A percentile compares a stretch with the other conserved stretches of the same genome.
phyloP scores from a whole-genome alignment of 1,140 invertebrate genomes.

The Cyclina sinensis region DNA sequence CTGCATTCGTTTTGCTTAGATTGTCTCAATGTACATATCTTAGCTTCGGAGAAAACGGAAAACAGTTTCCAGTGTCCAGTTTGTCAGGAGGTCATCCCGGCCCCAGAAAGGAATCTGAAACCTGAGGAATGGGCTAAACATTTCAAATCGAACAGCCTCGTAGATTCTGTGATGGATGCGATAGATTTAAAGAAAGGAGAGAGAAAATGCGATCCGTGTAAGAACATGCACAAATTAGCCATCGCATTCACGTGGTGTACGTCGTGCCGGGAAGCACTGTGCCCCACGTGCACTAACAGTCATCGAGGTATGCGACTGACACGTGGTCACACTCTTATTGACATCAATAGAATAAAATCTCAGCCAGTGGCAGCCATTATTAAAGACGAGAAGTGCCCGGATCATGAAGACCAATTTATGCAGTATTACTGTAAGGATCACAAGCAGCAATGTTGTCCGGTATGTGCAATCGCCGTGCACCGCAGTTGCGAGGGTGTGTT shows the following conservation, averaged over 20 bases:
- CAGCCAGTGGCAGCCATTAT: slow-evolving; percentile 46
- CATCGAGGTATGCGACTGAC: slow-evolving; percentile 62
- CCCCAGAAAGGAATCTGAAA: slow-evolving; percentile 7
- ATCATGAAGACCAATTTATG: slow-evolving; percentile 49
- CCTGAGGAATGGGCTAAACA: slow-evolving; percentile 59
- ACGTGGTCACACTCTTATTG: slow-evolving; percentile 41
- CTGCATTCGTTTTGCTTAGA: slow-evolving; percentile 49
- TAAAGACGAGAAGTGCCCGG: slow-evolving; percentile 51
- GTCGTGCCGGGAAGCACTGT: slow-evolving; percentile 59
- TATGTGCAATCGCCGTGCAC: slow-evolving; percentile 48
- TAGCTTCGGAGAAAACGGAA: background rate
- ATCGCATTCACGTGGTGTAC: slow-evolving; percentile 53
- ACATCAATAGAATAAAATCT: slow-evolving; percentile 37
- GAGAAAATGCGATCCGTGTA: slow-evolving; percentile 58
- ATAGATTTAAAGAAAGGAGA: slow-evolving; percentile 44
- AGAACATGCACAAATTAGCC: slow-evolving; percentile 14
- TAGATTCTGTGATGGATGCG: slow-evolving; percentile 37
- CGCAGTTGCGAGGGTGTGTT: slow-evolving; percentile 53
- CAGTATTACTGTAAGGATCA: slow-evolving; percentile 54
- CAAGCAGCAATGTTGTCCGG: slow-evolving; percentile 42
- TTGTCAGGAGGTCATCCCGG: slow-evolving; percentile 7
- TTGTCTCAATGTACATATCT: slow-evolving; percentile 30
- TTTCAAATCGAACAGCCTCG: slow-evolving; percentile 33
- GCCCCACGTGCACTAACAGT: slow-evolving; percentile 38
- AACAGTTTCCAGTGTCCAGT: slow-evolving; percentile 45